Base-by-base conservation (phyloP, 1,140 invertebrate species). In the Luehdorfia chinensis region DNA sequence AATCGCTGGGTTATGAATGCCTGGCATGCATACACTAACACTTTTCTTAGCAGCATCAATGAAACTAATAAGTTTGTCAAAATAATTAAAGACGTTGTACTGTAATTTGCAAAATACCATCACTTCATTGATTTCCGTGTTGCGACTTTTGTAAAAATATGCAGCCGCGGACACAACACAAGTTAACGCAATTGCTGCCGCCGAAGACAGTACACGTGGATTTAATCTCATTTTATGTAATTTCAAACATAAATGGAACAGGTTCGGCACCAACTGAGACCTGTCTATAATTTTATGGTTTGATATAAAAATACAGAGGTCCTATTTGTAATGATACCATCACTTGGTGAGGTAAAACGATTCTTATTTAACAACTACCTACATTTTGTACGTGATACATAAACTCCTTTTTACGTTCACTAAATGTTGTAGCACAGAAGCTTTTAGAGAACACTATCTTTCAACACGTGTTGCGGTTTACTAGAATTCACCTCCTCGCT, bases 91-190 rank as follows among this genome's bases (percentile, higher is more conserved):
- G 5, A 72, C 75, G 52, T 86, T 86, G 27, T 60, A 79, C 45
- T 86, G 83, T 18, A 86, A 48, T 60, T 86, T 86, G 52, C 79
- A 86, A 55, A 86, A 86, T 23, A 86, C 73, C 83, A 86, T 84
- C 15, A 86, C 79, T 69, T 86, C 77, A 59, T 86, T 86, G 25
- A 83, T 62, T 43, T 80, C 76, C n/a, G 57, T 50, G 39, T 59
- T 72, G 32, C 79, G 64, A 51, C 65, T 80, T 63, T 71, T 84
- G 48, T 77, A 83, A 51, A 68, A 86, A 53, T 67, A 83, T 13
- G 76, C 83, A 27, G 79, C 83, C 1, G 75, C 76, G 28, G 75
- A 76, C 19, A 83, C 68, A 58, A 62, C 69, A 74, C 75, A 86
- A 59, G 74, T 75, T 65, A 84, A 36, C 11, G 72, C 71, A 49